phyloP scores from a whole-genome alignment of 2,797 vertebrate species.

The Sebastes alutus region DNA sequence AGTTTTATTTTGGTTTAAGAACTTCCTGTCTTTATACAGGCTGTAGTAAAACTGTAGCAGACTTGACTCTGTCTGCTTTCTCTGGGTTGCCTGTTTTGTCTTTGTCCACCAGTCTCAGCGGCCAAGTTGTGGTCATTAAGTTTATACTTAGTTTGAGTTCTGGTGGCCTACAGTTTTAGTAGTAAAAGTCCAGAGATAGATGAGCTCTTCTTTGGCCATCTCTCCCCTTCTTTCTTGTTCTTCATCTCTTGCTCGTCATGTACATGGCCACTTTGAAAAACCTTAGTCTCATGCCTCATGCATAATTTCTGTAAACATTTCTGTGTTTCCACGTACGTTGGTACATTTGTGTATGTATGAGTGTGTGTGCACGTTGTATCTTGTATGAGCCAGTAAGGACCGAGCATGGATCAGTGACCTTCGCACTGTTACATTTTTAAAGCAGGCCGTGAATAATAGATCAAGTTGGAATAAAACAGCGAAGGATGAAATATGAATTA shows the following conservation, averaged over 20 bases:
- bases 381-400: conserved; percentile 24
- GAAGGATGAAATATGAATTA: conserved; percentile 70
- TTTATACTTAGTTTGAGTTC: neutral
- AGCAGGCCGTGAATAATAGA: conserved; percentile 71
- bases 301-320: conserved; percentile 30
- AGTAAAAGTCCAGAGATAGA: neutral
- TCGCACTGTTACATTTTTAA: conserved; percentile 71
- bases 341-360: neutral
- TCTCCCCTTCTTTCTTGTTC: neutral
- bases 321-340: conserved; percentile 16
- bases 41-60: neutral
- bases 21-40: neutral
- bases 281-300: conserved; percentile 9
- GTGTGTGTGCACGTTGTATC: neutral
- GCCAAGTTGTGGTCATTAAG: neutral
- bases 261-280: conserved; percentile 11
- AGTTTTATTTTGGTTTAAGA: neutral
- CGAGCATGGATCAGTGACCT: conserved; percentile 64
- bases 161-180: neutral
- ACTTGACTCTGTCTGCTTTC: neutral
- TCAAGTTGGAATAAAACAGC: conserved; percentile 66
- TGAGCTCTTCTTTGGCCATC: neutral
- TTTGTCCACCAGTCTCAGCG: neutral
- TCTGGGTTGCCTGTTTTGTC: conserved; percentile 8
- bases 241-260: neutral